phyloP scores from a whole-genome alignment of 2,888 invertebrate species.

The Melangyna quadrimaculata region DNA sequence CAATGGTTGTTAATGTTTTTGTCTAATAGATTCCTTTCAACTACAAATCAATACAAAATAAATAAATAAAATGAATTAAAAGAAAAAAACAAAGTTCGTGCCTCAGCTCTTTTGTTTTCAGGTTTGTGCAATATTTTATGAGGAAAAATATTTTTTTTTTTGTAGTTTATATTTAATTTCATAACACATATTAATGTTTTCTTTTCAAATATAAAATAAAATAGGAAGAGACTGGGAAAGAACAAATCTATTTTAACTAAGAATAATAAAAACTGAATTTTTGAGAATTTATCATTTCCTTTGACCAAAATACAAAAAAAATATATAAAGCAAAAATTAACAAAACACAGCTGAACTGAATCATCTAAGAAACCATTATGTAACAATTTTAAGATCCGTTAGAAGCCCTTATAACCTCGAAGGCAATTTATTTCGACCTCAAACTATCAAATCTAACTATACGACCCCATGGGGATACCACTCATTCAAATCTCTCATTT shows the following conservation, averaged over 20 bases:
- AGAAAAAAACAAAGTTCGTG: neutral
- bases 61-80: neutral
- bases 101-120: conserved; percentile 22
- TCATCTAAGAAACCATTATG: neutral
- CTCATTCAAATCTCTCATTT: conserved; percentile 10
- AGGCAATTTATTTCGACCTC: conserved; percentile 15
- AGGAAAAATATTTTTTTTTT: no score
- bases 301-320: no score
- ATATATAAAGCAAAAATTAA: no score
- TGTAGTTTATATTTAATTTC: neutral
- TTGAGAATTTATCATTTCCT: no score
- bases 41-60: conserved; percentile 6
- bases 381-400: conserved; percentile 11
- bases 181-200: neutral
- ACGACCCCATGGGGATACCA: conserved; percentile 6
- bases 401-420: conserved; percentile 49
- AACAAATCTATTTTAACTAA: neutral
- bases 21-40: neutral
- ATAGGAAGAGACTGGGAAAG: neutral
- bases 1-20: neutral
- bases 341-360: no score
- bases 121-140: neutral
- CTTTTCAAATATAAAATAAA: neutral
- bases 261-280: neutral
- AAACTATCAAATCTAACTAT: neutral